Evolutionary conservation across 2,797 vertebrate genomes (phyloP).

Genomic region (Spondyliosoma cantharus): DNA sequence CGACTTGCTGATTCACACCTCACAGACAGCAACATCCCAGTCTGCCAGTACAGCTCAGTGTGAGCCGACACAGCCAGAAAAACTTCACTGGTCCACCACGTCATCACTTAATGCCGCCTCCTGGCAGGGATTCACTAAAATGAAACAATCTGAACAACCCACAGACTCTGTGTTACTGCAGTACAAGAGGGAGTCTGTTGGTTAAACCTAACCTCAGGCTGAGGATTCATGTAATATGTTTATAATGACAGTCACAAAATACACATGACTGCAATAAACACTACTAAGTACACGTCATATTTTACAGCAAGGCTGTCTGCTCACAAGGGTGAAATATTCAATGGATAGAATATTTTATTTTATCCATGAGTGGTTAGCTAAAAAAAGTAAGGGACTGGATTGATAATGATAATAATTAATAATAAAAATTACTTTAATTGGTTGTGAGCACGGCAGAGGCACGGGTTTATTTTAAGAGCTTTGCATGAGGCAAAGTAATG

Average conservation of each 20-base stretch:
- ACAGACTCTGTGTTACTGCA: conserved; percentile 15
- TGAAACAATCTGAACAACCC: conserved; percentile 26
- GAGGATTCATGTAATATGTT: conserved; percentile 18
- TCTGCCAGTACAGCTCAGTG: conserved; percentile 16
- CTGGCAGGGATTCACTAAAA: conserved; percentile 32
- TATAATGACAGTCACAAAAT: conserved; percentile 7
- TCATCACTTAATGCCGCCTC: conserved; percentile 12
- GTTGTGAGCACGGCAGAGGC: not conserved
- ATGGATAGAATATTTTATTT: not conserved
- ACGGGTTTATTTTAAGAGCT: not conserved
- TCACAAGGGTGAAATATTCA: conserved; percentile 2
- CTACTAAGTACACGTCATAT: not conserved
- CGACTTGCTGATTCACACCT: conserved; percentile 20
- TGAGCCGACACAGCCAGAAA: conserved; percentile 7
- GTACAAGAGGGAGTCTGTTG: conserved; percentile 19
- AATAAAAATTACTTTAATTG: not conserved
- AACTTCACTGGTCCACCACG: conserved; percentile 12
- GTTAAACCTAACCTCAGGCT: conserved; percentile 12
- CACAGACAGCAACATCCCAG: conserved; percentile 26
- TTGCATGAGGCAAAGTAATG: not conserved
- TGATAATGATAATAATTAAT: not conserved
- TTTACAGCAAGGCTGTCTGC: not conserved
- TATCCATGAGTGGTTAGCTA: not conserved
- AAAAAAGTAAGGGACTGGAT: not conserved
- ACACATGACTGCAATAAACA: not conserved